Base-by-base conservation (phyloP, 2,888 invertebrate species). In the Listrodromus nycthemerus region DNA sequence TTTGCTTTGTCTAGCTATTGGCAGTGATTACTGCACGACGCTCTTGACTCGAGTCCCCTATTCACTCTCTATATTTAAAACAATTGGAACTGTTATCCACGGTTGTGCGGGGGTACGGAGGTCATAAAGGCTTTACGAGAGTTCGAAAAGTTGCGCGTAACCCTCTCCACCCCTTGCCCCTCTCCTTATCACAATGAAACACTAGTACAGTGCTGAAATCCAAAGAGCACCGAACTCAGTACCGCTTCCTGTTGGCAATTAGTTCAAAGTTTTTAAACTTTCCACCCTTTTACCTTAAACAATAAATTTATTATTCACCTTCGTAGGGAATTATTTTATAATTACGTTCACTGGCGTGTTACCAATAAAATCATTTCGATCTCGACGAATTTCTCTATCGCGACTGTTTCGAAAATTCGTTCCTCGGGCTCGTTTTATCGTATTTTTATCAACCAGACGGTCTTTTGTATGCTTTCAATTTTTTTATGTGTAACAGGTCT, bases 191-290 rank as follows among this genome's bases (percentile, higher is more conserved):
- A 16, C 70, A 63, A 63, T 52, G 37, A 55, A 66, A 77, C 61
- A 69, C 65, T 63, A 33, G 48, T 65, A 52, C 24, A 33, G 50
- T 52, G 33, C 50, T 75, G 50, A 33, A 75, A 50, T 65, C 75
- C 70, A 79, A 24, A 50, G 13, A 63, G 61, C 37, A 58, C 58
- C 58, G 71, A 52, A 41, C 63, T 78, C 33, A 77, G 70, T 85
- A 86, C 83, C 87, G 87, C 86, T 86, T 83, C 80, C 83, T 87
- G 87, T 87, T 88, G 86, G 88, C 87, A 88, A 89, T 85, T 88
- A 90, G 88, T 88, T 87, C 86, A 79, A 85, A 82, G 90, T 89
- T 89, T 89, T 88, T 87, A 89, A 90, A 88, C 88, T 89, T 89
- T 79, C 55, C 83, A 80, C 75, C 86, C 80, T 85, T 48, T 70